Evolutionary conservation across 2,113 vertebrate genomes (phyloP), one percentile per base, ranked within the genome.

Genomic region (Hemibagrus wyckioides): DNA sequence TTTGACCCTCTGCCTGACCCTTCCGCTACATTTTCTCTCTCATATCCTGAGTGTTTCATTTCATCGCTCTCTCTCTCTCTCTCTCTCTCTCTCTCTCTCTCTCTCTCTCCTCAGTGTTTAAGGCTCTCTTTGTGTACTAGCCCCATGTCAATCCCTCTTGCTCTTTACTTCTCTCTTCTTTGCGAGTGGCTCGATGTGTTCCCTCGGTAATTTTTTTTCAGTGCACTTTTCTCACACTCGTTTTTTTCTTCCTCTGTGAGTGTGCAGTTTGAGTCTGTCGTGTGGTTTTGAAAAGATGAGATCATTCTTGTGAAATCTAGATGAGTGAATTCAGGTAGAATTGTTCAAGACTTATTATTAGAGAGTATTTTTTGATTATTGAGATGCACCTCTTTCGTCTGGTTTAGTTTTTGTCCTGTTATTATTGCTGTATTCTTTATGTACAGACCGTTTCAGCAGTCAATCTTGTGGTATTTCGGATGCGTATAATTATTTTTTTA

Each of bases 91-190:
- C 63, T 36, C 67, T 69, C 33, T 71, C 67, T 69, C 67, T 39
- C 67, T 71, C 67, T 71, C 33, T 71, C 67, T 71, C 19, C 17
- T 21, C 17, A 39, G 6, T 71, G 33, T 71, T 10, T 80, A 80
- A 88, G 36, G 87, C 52, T 63, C 21, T 80, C 61, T 85, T 82
- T 85, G 67, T 88, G 4, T 13, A 63, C 75, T 81, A 9, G 57
- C 15, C n/a, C n/a, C 56, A 17, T 76, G 36, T 71, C 56, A 80
- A 71, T 80, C 41, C 59, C 8, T 61, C 15, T 57, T 11, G 8
- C 5, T 50, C 23, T 65, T 52, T 65, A 36, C 80, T 25, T 30
- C 23, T 33, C 28, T 33, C 57, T 9, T 9, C 17, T 65, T n/a
- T 48, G n/a, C 6, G 39, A 48, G 39, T 59, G 30, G 23, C 0